Evolutionary conservation across 2,113 vertebrate species (phyloP).

Genomic region (Petroica traversi): DNA sequence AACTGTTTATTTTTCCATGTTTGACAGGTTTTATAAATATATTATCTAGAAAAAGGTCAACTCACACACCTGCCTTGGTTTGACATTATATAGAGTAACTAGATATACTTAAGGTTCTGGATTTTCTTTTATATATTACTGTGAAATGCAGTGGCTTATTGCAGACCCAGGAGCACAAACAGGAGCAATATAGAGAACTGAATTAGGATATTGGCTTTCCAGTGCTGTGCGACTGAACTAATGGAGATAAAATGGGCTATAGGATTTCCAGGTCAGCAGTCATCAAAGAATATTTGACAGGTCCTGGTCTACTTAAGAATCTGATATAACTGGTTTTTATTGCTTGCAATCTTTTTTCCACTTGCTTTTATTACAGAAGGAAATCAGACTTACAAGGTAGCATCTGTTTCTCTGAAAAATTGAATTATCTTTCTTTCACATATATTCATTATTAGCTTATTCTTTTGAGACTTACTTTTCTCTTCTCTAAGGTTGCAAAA

Average conservation of each 20-base stretch:
- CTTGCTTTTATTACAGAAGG: neutral
- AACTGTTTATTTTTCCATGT: neutral
- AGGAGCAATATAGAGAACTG: neutral
- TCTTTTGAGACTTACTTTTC: neutral
- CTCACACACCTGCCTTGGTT: neutral
- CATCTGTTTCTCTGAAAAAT: neutral
- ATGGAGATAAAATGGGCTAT: neutral
- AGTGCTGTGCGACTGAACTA: rapidly evolving
- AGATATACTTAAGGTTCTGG: neutral
- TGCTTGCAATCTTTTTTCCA: neutral
- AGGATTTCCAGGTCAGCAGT: neutral
- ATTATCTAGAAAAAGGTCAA: neutral
- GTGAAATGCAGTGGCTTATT: neutral
- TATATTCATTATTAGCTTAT: neutral
- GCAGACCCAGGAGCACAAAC: neutral
- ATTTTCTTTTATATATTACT: neutral
- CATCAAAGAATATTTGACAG: neutral
- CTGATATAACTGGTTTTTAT: neutral
- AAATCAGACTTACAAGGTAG: neutral
- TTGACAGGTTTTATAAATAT: neutral
- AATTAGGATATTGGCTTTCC: neutral
- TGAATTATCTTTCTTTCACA: neutral
- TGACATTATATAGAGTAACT: neutral
- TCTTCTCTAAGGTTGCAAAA: neutral
- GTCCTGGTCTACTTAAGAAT: neutral